Base-by-base conservation (phyloP, 1,140 invertebrate genomes). In the Drosophila oshimai region DNA sequence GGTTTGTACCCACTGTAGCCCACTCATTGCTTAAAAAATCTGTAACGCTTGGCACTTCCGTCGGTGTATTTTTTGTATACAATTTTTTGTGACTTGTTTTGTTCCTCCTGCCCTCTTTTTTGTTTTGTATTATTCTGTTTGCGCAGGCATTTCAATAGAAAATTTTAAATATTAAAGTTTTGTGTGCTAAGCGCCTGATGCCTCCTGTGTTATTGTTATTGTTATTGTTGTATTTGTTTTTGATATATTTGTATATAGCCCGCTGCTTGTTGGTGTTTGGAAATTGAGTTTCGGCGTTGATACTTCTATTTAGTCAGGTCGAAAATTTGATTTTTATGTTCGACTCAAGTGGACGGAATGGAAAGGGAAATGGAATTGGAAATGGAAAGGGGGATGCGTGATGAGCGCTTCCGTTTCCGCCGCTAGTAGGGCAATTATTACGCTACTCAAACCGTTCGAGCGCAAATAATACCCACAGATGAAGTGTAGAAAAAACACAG, bases 231-330 rank as follows among this genome's bases (percentile, higher is more conserved):
- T 61, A 24, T 67, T 60, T 42, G 29, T 45, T 17, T 28, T 36
- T 76, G 39, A 54, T 41, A 44, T 49, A 41, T 57, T 55, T 67
- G 33, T 55, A 22, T 71, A 57, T 44, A 49, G 37, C n/a, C 36
- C 33, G 29, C 37, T 26, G 34, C 17, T 64, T 77, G 65, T 67
- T 79, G 58, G 67, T 80, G 53, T 86, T 86, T 86, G 69, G 42
- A 86, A 84, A 84, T 84, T 86, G 71, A 84, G 80, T 84, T 86
- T 75, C 41, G 54, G 50, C 62, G 80, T 62, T 84, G 60, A 79
- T 86, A 75, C 80, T 75, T 83, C 75, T 73, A 81, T 83, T 83
- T 76, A 74, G 80, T 55, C 50, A 68, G 62, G 47, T 47, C 22
- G 36, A 68, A 68, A 53, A 68, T 53, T 42, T 29, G 13, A 20